Conservation (phyloP, 2,113 vertebrate species). For the Gobiocypris rarus region DNA sequence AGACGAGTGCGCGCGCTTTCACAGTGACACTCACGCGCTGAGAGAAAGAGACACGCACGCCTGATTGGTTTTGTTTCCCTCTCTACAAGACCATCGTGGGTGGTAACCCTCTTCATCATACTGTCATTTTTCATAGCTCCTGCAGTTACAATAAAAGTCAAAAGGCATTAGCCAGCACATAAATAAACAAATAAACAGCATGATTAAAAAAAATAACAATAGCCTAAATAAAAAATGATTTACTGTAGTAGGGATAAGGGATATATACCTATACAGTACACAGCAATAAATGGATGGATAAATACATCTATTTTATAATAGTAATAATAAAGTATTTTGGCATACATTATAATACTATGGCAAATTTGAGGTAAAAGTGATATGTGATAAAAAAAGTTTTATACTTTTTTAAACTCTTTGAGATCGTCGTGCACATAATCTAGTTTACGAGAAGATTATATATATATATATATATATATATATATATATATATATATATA, state of each 20-base stretch:
- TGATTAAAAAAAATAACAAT: neutral
- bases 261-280: no score
- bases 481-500: no score
- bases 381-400: neutral
- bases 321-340: no score
- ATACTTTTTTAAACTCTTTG: neutral
- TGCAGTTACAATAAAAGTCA: neutral
- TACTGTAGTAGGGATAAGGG: no score
- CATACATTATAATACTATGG: no score
- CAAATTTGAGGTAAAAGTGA: neutral
- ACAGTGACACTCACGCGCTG: neutral
- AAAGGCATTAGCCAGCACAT: neutral
- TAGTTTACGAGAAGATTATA: neutral
- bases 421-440: neutral
- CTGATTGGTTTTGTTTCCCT: neutral
- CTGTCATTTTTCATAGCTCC: neutral
- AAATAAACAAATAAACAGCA: neutral
- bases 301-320: no score
- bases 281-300: no score
- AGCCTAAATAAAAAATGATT: no score
- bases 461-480: no score
- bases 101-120: neutral
- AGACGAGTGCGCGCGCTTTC: conserved; percentile 18
- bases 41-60: neutral
- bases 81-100: neutral